A percentile compares a stretch with the other conserved stretches of the same genome.
These are phyloP conservation scores for Ctenodactylus gundi DNA, from an alignment of 2,113 vertebrate genomes.

Conservation along the genomic window DNA sequence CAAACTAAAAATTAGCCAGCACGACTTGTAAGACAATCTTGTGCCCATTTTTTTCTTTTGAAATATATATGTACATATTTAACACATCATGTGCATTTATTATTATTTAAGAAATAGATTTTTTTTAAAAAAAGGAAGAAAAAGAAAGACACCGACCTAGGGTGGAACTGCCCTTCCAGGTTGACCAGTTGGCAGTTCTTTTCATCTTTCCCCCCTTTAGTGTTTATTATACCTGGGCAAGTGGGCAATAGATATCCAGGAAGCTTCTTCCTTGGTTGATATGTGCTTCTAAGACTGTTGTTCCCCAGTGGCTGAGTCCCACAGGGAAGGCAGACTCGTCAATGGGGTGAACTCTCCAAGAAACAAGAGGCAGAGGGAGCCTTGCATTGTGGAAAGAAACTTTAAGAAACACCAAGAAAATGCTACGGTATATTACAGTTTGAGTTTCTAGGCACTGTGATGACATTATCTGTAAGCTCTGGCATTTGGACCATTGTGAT, in stretches of 20 bases:
- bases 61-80: slow-evolving; percentile 92
- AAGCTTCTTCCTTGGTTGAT: slow-evolving; percentile 81
- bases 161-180: slow-evolving; percentile 81
- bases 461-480: slow-evolving; percentile 77
- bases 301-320: slow-evolving; percentile 79
- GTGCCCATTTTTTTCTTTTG: slow-evolving; percentile 93
- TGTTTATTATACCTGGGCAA: slow-evolving; percentile 79
- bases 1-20: slow-evolving; percentile 99
- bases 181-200: slow-evolving; percentile 84
- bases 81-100: slow-evolving; percentile 94
- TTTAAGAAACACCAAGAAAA: slow-evolving; percentile 76
- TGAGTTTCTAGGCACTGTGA: slow-evolving; percentile 80
- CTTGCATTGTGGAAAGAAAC: slow-evolving; percentile 71
- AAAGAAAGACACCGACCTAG: slow-evolving; percentile 84
- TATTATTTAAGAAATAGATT: slow-evolving; percentile 91
- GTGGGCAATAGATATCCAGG: slow-evolving; percentile 78
- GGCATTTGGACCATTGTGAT: slow-evolving; percentile 76
- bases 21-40: slow-evolving; percentile 93
- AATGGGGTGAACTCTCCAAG: slow-evolving; percentile 67
- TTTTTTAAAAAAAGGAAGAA: slow-evolving; percentile 81
- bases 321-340: slow-evolving; percentile 71
- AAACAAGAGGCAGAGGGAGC: slow-evolving; percentile 73
- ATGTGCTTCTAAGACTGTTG: slow-evolving; percentile 87
- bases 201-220: slow-evolving; percentile 64
- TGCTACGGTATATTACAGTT: slow-evolving; percentile 76